These are phyloP conservation scores for Anthoscopus minutus DNA, from an alignment of 2,113 vertebrate genomes.

Conservation along the genomic window DNA sequence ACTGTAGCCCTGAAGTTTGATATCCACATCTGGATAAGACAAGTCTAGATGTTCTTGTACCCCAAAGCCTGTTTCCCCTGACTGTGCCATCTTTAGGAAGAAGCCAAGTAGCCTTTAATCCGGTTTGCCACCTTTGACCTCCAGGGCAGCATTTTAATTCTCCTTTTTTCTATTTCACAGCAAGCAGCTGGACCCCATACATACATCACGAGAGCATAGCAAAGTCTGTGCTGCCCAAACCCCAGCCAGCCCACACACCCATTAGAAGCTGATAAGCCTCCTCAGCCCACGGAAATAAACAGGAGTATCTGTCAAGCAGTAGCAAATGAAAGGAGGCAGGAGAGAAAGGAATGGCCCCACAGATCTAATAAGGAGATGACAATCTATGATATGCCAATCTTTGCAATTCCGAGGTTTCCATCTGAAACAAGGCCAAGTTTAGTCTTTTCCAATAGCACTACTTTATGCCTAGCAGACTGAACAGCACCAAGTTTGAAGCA, in stretches of 20 bases:
- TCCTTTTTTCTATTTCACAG: neutral
- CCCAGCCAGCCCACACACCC: neutral
- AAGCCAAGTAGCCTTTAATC: neutral
- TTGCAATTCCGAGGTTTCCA: neutral
- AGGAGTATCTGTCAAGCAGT: neutral
- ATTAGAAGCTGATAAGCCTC: neutral
- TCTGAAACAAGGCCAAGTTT: neutral
- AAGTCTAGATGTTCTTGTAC: neutral
- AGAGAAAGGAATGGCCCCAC: neutral
- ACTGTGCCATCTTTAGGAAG: neutral
- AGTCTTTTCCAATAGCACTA: neutral
- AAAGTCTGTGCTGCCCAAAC: neutral
- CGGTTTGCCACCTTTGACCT: neutral
- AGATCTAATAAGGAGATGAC: neutral
- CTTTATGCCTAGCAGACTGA: neutral
- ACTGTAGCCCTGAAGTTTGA: accelerated
- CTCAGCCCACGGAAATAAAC: neutral
- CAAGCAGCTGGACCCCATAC: neutral
- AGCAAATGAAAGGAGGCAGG: neutral
- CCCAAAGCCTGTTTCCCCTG: neutral
- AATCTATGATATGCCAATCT: neutral
- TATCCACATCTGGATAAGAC: neutral
- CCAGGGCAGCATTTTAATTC: neutral
- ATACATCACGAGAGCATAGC: accelerated
- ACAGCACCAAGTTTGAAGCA: neutral